A percentile compares a stretch with the other conserved stretches of the same genome.
phyloP scores from a whole-genome alignment of 2,888 invertebrate species.

The Eueremaeus valkanovi region DNA sequence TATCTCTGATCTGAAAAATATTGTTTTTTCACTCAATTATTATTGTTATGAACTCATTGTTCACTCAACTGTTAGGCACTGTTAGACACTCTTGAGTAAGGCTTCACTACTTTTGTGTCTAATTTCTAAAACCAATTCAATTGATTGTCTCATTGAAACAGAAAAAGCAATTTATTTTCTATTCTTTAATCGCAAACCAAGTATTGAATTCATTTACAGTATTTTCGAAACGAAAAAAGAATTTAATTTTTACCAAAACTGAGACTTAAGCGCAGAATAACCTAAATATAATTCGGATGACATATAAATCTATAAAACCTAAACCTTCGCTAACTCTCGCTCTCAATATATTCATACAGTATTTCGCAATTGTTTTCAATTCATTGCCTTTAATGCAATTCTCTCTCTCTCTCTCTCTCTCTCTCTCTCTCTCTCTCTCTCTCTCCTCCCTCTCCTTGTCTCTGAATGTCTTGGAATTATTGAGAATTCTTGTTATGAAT shows the following conservation, averaged over 20 bases:
- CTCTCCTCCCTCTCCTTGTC: not conserved
- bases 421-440: not conserved
- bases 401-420: not conserved
- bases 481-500: not conserved
- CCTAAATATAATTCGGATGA: not conserved
- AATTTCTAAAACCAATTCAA: not conserved
- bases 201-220: not conserved
- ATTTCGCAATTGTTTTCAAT: too few species aligned
- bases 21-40: not conserved
- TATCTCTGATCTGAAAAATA: not conserved
- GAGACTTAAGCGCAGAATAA: not conserved
- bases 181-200: not conserved
- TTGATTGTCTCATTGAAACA: not conserved
- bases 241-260: not conserved
- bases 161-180: not conserved
- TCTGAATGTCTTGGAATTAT: not conserved
- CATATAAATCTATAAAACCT: not conserved
- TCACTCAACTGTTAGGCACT: not conserved
- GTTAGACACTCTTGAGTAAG: not conserved
- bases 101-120: not conserved
- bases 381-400: too few species aligned
- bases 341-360: too few species aligned
- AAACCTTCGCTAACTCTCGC: not conserved
- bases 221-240: too few species aligned
- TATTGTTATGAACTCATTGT: conserved; percentile 16